A percentile compares a stretch with the other conserved stretches of the same genome.
These are phyloP conservation scores for Collichthys lucidus DNA, from an alignment of 2,113 vertebrate species.

Conservation along the genomic window DNA sequence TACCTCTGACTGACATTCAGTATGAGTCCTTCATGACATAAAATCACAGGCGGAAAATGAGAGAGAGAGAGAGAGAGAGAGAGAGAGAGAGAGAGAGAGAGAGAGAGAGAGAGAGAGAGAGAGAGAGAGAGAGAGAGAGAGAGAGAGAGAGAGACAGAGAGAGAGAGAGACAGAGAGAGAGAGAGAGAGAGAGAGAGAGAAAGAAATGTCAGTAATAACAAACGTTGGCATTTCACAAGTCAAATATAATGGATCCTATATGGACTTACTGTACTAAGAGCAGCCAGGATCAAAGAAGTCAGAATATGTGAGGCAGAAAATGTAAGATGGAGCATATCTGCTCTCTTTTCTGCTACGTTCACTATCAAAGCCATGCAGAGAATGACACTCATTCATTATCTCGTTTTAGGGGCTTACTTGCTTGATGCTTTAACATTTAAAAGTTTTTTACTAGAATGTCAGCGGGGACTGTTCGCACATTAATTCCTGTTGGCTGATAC, in stretches of 20 bases:
- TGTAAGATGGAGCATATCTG: background rate
- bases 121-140: background rate
- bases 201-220: background rate
- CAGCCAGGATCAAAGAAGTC: background rate
- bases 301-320: background rate
- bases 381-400: background rate
- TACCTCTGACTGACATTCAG: background rate
- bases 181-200: background rate
- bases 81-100: background rate
- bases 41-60: background rate
- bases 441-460: constrained; percentile 1
- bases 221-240: background rate
- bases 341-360: background rate
- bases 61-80: too few relatives aligned
- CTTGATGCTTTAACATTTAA: background rate
- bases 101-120: background rate
- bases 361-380: background rate
- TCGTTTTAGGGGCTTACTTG: background rate
- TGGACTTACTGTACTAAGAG: background rate
- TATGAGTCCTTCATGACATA: too few relatives aligned
- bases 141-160: background rate
- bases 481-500: background rate
- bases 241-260: background rate
- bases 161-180: background rate
- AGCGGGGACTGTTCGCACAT: background rate